phyloP scores from a whole-genome alignment of 2,797 vertebrate genomes.

The Epinephelus malabaricus region DNA sequence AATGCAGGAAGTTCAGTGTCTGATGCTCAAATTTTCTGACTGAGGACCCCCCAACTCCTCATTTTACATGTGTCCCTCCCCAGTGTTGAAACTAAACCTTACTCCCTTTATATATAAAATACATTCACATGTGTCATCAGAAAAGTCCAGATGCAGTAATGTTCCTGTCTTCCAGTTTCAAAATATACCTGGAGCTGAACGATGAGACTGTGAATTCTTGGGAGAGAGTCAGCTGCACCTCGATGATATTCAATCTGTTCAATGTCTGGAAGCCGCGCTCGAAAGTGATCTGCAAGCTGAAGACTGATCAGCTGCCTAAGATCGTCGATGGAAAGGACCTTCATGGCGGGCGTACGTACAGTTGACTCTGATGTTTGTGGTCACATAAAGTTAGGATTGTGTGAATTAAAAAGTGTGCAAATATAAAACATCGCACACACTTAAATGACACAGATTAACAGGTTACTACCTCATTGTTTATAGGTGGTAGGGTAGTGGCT shows the following conservation, averaged over 20 bases:
- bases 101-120: no score
- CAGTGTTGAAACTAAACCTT: no score
- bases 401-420: not conserved
- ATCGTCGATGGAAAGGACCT: constrained; percentile 82
- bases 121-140: no score
- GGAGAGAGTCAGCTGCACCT: constrained; percentile 76
- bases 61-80: no score
- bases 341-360: constrained; percentile 76
- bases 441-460: no score
- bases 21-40: no score
- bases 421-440: no score
- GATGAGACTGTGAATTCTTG: not conserved
- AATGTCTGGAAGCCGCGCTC: constrained; percentile 62
- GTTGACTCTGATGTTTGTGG: not conserved
- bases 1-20: no score
- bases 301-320: fast-evolving
- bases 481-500: no score
- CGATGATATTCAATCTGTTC: constrained; percentile 74
- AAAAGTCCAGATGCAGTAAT: not conserved
- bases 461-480: no score
- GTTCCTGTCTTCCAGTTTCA: constrained; percentile 43
- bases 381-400: not conserved
- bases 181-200: constrained; percentile 77
- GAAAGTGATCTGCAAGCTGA: constrained; percentile 72
- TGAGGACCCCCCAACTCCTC: no score